Evolutionary conservation across 92 coral and sea anemone genomes (phyloP), one percentile per base, ranked within the genome.

Genomic region (Parazoanthus atlanticus): DNA sequence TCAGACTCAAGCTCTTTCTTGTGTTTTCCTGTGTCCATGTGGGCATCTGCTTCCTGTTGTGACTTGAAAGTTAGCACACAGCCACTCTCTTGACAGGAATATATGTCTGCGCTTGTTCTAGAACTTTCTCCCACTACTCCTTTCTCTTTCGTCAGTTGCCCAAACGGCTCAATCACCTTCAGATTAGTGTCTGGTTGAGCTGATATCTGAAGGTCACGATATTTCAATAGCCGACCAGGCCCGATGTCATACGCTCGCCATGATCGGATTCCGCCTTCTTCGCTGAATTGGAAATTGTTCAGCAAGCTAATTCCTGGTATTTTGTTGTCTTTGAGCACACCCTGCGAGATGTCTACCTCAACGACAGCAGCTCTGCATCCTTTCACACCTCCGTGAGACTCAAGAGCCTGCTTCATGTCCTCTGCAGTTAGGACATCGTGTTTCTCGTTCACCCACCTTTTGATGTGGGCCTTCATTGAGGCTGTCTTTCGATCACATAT

Each of bases 311-410:
- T 81, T 6, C 32, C 72, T 5, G 91, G 91, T 69, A 88, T 88
- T 34, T 88, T 88, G 56, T 88, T 88, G 31, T 46, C 86, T 16
- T 81, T 82, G 15, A 30, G n/a, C 17, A 89, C 71, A 26, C 84
- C 85, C 84, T 84, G 31, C 3, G 86, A 66, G 58, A 33, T 23
- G 64, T 90, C 92, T 4, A 90, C 70, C 47, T 90, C 86, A 11
- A 85, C 92, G 10, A 90, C 89, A 70, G 89, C 89, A 17, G 41
- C 89, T 47, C 92, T 33, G 76, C 89, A 85, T 90, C 92, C 92
- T 79, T 52, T 90, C 81, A 85, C 5, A 21, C 92, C 92, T 70
- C 89, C 82, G 54, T 78, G 92, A 17, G 89, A 90, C 38, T 90
- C 89, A 26, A 90, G 71, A 16, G 86, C 92, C 46, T 30, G 64